phyloP scores from a whole-genome alignment of 2,888 invertebrate species.

The Drosophila percnosoma region DNA sequence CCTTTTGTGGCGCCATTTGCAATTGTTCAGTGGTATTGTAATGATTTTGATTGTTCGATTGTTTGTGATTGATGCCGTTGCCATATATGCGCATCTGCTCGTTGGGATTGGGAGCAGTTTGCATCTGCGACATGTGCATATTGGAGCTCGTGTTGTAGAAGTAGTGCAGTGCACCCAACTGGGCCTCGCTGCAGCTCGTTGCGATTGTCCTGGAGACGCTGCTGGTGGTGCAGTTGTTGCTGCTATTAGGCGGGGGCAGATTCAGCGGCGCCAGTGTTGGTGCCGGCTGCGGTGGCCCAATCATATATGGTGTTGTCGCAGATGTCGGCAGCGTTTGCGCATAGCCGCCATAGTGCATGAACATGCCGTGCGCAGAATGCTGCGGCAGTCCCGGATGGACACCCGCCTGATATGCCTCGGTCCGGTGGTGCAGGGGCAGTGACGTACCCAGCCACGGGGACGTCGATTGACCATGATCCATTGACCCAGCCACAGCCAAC shows the following conservation, averaged over 20 bases:
- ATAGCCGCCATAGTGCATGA: slow-evolving; percentile 54
- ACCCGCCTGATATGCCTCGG: slow-evolving; percentile 39
- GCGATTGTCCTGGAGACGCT: not conserved
- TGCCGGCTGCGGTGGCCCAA: slow-evolving; percentile 25
- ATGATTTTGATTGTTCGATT: not conserved
- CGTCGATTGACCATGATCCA: slow-evolving; percentile 20
- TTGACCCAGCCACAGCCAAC: slow-evolving; percentile 10
- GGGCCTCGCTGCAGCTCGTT: slow-evolving; percentile 1
- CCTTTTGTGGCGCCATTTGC: slow-evolving; percentile 8
- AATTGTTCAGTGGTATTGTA: slow-evolving; percentile 54
- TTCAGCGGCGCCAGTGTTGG: slow-evolving; percentile 9
- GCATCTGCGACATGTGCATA: slow-evolving; percentile 31
- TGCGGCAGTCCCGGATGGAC: slow-evolving; percentile 16
- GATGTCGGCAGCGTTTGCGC: slow-evolving; percentile 31
- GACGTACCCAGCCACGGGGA: slow-evolving; percentile 40
- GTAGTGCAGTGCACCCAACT: slow-evolving; percentile 86
- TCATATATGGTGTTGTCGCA: slow-evolving; percentile 23
- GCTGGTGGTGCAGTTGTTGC: slow-evolving; percentile 9
- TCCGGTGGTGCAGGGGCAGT: slow-evolving; percentile 9
- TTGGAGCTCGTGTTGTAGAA: slow-evolving; percentile 90
- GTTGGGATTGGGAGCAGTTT: not conserved
- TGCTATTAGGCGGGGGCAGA: slow-evolving; percentile 2
- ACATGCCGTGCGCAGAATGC: slow-evolving; percentile 67
- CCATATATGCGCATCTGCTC: slow-evolving; percentile 14
- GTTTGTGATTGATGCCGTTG: slow-evolving; percentile 3